Conservation (phyloP, 2,113 vertebrate genomes). For the Capreolus pygargus region DNA sequence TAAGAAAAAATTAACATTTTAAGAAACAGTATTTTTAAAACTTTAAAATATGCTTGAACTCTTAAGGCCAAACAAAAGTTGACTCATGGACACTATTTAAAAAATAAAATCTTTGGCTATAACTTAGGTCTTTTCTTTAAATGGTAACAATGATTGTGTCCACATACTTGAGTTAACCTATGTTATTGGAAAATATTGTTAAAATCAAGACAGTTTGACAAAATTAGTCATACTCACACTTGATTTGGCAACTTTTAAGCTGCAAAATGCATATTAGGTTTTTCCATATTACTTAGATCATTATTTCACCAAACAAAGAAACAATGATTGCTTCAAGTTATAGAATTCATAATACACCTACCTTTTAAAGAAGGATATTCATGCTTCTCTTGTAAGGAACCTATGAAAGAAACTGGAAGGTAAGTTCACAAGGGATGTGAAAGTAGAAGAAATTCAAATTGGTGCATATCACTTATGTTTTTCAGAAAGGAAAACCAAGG, state of each 20-base stretch:
- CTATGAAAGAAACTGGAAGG: not conserved
- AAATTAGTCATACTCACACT: not conserved
- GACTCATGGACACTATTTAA: not conserved
- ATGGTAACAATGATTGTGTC: not conserved
- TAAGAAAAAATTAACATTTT: not conserved
- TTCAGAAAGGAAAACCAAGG: constrained; percentile 29
- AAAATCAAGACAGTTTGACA: constrained; percentile 31
- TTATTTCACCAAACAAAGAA: not conserved
- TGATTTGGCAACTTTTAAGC: not conserved
- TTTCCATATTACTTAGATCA: not conserved
- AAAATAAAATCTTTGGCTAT: not conserved
- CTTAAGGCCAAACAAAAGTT: not conserved
- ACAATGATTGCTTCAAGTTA: not conserved
- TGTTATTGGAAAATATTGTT: not conserved
- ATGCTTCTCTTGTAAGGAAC: not conserved
- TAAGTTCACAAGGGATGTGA: not conserved
- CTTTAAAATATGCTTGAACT: not conserved
- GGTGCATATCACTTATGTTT: not conserved
- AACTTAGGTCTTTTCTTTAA: not conserved
- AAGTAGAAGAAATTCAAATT: constrained; percentile 17
- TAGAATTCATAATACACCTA: not conserved
- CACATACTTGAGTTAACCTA: not conserved
- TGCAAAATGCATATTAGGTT: not conserved
- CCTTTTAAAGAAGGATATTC: not conserved
- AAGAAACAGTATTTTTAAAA: not conserved